Evolutionary conservation across 2,888 invertebrate species (phyloP), one percentile per base, ranked within the genome.

Genomic region (Ceratothoa steindachneri): DNA sequence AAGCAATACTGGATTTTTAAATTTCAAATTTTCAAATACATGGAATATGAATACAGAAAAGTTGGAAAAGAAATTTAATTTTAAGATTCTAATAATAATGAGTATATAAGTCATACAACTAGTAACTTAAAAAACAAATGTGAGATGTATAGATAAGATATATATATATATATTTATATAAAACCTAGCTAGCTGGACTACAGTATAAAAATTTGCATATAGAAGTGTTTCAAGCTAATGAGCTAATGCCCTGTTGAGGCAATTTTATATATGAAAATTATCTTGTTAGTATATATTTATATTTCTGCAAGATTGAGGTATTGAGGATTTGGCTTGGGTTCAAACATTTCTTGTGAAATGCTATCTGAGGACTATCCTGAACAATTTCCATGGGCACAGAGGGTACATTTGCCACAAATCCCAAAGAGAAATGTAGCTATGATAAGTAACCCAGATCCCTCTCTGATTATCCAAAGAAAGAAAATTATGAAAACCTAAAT

Each of bases 91-190:
- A 60, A 60, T 24, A 60, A 60, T 60, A 60, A 60, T 60, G 27
- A 60, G 19, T 24, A 60, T 55, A 55, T 60, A 60, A 60, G 41
- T 60, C 12, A 60, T 60, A 60, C 24, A 60, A 60, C 27, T 60
- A 60, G 27, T 60, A 24, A 60, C 19, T 60, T 60, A 60, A 60
- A 24, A 24, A 60, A 24, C 19, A 24, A 60, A 60, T 60, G 27
- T 60, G 19, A 60, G 19, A 60, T 60, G 27, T 55, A 60, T 60
- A 60, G 12, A 60, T 60, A 60, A n/a, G n/a, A 60, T 60, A 60
- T 60, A 60, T 60, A 60, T 60, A 60, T 60, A 60, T 60, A 60
- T 60, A 55, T 55, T 19, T 55, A 55, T 55, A 55, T 55, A 55
- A 41, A 41, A 41, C 41, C 41, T 41, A 41, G 15, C 41, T 41